phyloP scores from a whole-genome alignment of 2,888 invertebrate species.

The Chamaedrilus cognettii region DNA sequence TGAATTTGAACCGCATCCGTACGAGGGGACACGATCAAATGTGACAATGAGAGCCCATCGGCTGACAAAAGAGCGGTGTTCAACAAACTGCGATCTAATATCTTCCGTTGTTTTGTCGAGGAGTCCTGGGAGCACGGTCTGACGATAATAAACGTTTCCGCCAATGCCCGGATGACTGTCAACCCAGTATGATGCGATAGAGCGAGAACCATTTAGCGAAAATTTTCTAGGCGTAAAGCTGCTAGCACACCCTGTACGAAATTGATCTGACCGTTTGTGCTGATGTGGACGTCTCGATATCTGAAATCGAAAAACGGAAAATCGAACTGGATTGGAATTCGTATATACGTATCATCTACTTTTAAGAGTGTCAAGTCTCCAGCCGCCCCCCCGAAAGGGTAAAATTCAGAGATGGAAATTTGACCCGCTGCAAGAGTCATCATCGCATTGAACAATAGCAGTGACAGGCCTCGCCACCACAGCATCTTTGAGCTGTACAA shows the following conservation, averaged over 20 bases:
- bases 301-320: constrained; percentile 18
- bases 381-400: constrained; percentile 8
- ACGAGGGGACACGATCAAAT: constrained; percentile 15
- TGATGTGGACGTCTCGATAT: constrained; percentile 15
- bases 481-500: too few species aligned
- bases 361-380: constrained; percentile 13
- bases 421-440: too few species aligned
- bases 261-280: constrained; percentile 21
- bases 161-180: constrained; percentile 21
- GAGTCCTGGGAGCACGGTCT: constrained; percentile 8
- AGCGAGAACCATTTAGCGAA: constrained; percentile 5
- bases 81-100: constrained; percentile 10
- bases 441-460: too few species aligned
- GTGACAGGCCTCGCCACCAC: too few species aligned
- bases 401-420: constrained; percentile 1
- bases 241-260: constrained; percentile 13
- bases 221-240: constrained; percentile 8
- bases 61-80: constrained; percentile 7
- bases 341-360: constrained; percentile 16
- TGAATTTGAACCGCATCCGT: background rate
- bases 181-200: constrained; percentile 20
- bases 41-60: constrained; percentile 18
- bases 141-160: constrained; percentile 19
- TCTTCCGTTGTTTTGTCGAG: constrained; percentile 1
- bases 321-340: constrained; percentile 2